Conservation (phyloP, 1,140 invertebrate species). For the Ips typographus region DNA sequence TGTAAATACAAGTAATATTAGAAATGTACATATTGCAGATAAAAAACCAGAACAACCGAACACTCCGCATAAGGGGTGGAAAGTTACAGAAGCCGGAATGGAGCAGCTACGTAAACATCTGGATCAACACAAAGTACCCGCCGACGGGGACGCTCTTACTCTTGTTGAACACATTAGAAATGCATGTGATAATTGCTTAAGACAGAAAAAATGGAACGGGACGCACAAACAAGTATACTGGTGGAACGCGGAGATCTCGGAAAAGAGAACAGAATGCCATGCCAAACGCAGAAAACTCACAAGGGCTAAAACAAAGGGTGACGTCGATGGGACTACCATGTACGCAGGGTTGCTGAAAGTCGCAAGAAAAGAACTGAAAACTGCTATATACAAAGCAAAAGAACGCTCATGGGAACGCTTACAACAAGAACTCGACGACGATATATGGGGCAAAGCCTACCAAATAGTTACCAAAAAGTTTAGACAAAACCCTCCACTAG, state of each 20-base stretch:
- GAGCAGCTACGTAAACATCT: too few relatives aligned
- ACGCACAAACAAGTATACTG: neutral
- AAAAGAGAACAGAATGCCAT: neutral
- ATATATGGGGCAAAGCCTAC: neutral
- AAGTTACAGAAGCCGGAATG: neutral
- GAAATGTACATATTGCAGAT: neutral
- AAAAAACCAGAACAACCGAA: neutral
- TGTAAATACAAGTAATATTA: neutral
- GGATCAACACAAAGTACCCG: too few relatives aligned
- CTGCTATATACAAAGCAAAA: neutral
- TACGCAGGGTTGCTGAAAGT: neutral
- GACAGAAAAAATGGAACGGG: too few relatives aligned
- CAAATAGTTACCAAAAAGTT: neutral
- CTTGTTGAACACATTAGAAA: too few relatives aligned
- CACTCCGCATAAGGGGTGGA: neutral
- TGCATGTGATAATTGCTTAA: too few relatives aligned
- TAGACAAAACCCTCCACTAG: neutral
- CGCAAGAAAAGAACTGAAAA: neutral
- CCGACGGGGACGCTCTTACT: too few relatives aligned
- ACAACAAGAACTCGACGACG: neutral
- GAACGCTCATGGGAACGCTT: neutral
- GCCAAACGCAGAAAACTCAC: neutral
- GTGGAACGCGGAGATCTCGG: neutral
- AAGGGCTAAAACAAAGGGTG: neutral
- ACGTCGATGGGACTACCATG: neutral